Evolutionary conservation across 1,140 invertebrate genomes (phyloP), one percentile per base, ranked within the genome.

Genomic region (Zaprionus inermis): DNA sequence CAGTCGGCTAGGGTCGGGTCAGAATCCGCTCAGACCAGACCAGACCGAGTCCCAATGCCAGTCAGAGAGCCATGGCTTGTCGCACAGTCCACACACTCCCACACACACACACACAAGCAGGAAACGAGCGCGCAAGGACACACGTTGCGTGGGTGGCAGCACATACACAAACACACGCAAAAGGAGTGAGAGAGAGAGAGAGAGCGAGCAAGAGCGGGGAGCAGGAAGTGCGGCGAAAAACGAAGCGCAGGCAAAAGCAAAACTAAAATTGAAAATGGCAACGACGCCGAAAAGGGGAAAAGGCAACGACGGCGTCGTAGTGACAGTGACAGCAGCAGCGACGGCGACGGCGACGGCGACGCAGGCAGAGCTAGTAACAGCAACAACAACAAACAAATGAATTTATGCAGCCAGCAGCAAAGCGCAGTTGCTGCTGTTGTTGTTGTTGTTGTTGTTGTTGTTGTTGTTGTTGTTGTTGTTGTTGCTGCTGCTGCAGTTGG

Each of bases 241-340:
- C 55, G 78, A 63, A 59, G 56, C 64, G 72, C 67, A 76, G 78
- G 78, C 61, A 71, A 81, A 72, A 76, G 79, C 84, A 89, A 89
- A 86, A 86, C 83, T 88, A 86, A 86, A 86, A 86, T 86, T 82
- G 84, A 89, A 86, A 85, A 82, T 86, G 83, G 75, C 82, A 85
- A 85, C 64, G 70, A 72, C 12, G 63, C 55, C 66, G 3, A 79
- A 71, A 65, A 75, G 65, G 65, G 60, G 69, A 70, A 66, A 80
- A 72, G 34, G 54, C 70, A 51, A 20, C 51, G 58, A 60, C 56
- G 66, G 58, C 52, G 57, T n/a, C 20, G 28, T 32, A 54, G 54
- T 59, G 41, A 41, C 16, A 44, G 46, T 79, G 76, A 72, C 80
- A 79, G 69, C 68, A 76, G 68, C 83, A 68, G 66, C 81, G 67